Conservation (phyloP, 2,797 vertebrate species). For the Astyanax mexicanus region DNA sequence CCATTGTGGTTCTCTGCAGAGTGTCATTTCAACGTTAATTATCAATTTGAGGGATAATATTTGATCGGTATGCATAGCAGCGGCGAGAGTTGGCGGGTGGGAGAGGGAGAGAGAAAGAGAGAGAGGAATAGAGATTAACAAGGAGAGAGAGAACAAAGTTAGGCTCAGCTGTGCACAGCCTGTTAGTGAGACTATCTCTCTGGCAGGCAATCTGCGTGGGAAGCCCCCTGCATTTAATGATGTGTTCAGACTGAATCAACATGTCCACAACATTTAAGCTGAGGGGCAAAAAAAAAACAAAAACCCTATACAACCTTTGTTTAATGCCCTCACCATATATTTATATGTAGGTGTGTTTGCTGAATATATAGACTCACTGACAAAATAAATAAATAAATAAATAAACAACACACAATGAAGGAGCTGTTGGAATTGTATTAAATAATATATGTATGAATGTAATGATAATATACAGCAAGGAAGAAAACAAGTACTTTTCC, state of each 20-base stretch:
- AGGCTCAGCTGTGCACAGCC: conserved; percentile 29
- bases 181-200: conserved; percentile 43
- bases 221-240: conserved; percentile 47
- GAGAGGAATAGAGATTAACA: neutral
- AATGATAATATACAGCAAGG: too few relatives aligned
- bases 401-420: too few relatives aligned
- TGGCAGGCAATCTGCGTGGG: conserved; percentile 44
- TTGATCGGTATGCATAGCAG: neutral
- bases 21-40: neutral
- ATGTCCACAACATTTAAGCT: neutral
- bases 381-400: too few relatives aligned
- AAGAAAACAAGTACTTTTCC: too few relatives aligned
- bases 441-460: too few relatives aligned
- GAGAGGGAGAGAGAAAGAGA: neutral
- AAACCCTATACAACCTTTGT: neutral
- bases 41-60: neutral
- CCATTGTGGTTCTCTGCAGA: neutral
- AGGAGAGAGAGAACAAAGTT: neutral
- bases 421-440: too few relatives aligned
- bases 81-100: too few relatives aligned
- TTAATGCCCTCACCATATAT: neutral
- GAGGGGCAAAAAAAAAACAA: neutral
- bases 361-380: too few relatives aligned
- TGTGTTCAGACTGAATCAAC: conserved; percentile 32
- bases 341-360: too few relatives aligned